phyloP scores from a whole-genome alignment of 2,888 invertebrate genomes.

The Ctenicera cuprea region DNA sequence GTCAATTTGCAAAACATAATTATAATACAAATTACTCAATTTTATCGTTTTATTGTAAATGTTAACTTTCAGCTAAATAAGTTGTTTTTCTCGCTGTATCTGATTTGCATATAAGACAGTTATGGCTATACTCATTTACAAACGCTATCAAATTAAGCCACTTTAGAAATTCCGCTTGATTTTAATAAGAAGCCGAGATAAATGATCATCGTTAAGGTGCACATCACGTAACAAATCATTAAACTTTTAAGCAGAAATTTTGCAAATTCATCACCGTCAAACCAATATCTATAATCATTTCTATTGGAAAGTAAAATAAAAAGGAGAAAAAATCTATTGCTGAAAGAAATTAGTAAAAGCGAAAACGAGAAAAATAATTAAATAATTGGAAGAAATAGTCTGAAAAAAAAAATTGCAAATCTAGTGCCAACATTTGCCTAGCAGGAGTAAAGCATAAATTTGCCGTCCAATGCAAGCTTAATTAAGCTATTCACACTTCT shows the following conservation, averaged over 20 bases:
- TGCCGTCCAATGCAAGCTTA: slow-evolving; percentile 1
- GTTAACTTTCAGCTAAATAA: not conserved
- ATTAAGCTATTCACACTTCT: slow-evolving; percentile 13
- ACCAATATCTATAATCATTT: not conserved
- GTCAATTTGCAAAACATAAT: no score
- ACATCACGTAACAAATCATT: slow-evolving; percentile 1
- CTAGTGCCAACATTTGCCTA: not conserved
- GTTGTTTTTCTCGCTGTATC: not conserved
- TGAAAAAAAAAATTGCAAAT: no score
- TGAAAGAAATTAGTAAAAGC: no score
- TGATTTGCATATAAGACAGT: slow-evolving; percentile 16
- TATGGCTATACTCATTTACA: slow-evolving; percentile 12
- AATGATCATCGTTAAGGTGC: not conserved
- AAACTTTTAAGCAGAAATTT: not conserved
- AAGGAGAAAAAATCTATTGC: not conserved
- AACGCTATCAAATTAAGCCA: not conserved
- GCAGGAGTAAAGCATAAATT: not conserved
- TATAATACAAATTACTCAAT: not conserved
- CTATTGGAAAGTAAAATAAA: slow-evolving; percentile 3
- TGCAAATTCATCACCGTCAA: slow-evolving; percentile 3
- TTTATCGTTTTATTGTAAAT: not conserved
- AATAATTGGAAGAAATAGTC: no score
- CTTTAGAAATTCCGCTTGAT: not conserved
- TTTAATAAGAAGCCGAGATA: not conserved
- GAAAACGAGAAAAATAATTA: no score